phyloP scores from a whole-genome alignment of 2,888 invertebrate species.

The Cinara cedri region DNA sequence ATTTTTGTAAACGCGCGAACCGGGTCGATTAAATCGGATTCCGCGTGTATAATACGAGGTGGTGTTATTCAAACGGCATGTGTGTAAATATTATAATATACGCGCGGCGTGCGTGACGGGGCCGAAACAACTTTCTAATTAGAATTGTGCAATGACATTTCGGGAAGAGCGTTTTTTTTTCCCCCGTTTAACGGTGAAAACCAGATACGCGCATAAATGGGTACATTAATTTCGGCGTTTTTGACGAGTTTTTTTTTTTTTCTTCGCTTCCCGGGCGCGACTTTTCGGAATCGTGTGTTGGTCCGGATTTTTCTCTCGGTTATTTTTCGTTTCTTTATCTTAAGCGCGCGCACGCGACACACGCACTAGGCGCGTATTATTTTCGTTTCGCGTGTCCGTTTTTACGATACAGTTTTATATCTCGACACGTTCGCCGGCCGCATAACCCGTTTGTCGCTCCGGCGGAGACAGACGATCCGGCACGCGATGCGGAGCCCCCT shows the following conservation, averaged over 20 bases:
- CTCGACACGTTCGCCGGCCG: neutral
- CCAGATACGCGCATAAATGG: conserved; percentile 35
- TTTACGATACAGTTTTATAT: no score
- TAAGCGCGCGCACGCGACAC: no score
- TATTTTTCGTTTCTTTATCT: neutral
- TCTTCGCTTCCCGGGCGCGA: neutral
- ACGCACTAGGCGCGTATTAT: neutral
- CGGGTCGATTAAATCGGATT: conserved; percentile 40
- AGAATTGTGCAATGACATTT: conserved; percentile 53
- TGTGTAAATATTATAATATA: neutral
- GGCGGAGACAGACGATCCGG: conserved; percentile 46
- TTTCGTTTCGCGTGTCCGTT: no score
- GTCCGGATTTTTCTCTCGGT: neutral
- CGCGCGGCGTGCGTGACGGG: neutral
- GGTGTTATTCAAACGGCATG: conserved; percentile 31
- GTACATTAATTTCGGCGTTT: conserved; percentile 50
- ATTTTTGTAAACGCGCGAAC: neutral
- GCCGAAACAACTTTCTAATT: conserved; percentile 56
- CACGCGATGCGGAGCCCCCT: conserved; percentile 39
- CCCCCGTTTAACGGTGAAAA: conserved; percentile 35
- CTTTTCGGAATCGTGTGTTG: conserved; percentile 24
- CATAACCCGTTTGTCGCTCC: conserved; percentile 25
- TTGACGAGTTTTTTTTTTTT: conserved; percentile 21
- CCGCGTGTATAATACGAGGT: neutral
- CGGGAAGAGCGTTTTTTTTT: conserved; percentile 19